A percentile compares a stretch with the other conserved stretches of the same genome.
These are phyloP conservation scores for Brachyptera putata DNA, from an alignment of 2,888 invertebrate species.

Conservation along the genomic window DNA sequence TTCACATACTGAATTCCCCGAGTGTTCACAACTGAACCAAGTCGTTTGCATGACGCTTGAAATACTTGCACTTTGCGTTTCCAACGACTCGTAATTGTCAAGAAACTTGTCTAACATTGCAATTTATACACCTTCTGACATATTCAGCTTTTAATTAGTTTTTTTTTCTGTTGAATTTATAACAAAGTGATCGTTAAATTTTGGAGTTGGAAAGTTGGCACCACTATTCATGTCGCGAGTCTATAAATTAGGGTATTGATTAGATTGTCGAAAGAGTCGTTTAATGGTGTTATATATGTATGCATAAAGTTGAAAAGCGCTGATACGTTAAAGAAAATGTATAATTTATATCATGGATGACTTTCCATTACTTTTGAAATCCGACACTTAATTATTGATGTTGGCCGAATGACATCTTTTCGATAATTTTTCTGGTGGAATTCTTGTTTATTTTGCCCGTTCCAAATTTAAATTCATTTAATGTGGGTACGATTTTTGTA, in stretches of 20 bases:
- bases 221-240: neutral
- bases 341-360: no score
- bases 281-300: neutral
- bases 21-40: slow-evolving; percentile 2
- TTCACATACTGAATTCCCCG: slow-evolving; percentile 6
- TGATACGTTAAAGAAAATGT: no score
- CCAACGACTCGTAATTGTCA: neutral
- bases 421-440: no score
- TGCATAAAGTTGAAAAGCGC: no score
- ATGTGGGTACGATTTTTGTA: no score
- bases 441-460: no score
- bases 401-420: no score
- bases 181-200: slow-evolving; percentile 11
- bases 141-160: slow-evolving; percentile 16
- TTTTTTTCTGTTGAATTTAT: slow-evolving; percentile 19
- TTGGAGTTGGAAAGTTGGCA: neutral
- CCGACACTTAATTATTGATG: no score
- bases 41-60: neutral
- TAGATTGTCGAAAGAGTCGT: neutral
- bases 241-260: slow-evolving; percentile 2
- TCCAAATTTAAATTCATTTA: no score
- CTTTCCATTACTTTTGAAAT: no score
- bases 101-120: slow-evolving; percentile 13
- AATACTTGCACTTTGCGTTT: neutral
- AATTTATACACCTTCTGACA: slow-evolving; percentile 9